Evolutionary conservation across 30 jellyfish, hydroid and myxozoan species (phyloP).

Genomic region (Turritopsis rubra): DNA sequence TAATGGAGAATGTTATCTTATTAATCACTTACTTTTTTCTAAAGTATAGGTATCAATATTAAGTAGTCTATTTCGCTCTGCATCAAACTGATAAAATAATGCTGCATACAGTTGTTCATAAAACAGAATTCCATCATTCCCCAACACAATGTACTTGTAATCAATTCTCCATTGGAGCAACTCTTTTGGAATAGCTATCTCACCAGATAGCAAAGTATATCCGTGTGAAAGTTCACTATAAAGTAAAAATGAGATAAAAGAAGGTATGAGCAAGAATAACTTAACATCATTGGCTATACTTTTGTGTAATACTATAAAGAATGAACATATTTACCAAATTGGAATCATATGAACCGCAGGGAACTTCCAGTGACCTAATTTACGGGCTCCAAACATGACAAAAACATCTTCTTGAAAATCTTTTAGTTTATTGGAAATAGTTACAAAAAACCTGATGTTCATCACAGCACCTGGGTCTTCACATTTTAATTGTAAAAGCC

Average conservation of each 20-base stretch:
- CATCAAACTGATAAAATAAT: neutral
- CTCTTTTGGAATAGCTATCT: neutral
- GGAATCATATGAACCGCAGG: neutral
- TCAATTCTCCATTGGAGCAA: neutral
- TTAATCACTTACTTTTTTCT: too few species aligned
- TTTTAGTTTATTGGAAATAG: neutral
- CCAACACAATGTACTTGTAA: neutral
- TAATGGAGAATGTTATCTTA: neutral
- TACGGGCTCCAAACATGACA: neutral
- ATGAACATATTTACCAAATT: neutral
- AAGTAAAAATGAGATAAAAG: too few species aligned
- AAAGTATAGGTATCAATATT: neutral
- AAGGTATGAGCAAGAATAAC: too few species aligned
- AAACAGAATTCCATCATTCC: neutral
- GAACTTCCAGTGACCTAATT: neutral
- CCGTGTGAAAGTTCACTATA: neutral
- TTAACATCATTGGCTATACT: neutral
- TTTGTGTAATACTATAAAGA: neutral
- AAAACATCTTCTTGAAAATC: neutral
- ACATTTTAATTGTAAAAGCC: neutral
- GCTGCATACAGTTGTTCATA: neutral
- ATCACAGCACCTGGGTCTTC: neutral
- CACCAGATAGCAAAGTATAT: neutral
- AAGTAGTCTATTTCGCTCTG: neutral
- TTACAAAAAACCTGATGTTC: neutral